phyloP scores from a whole-genome alignment of 2,888 invertebrate species.

The Hyposoter dolosus region DNA sequence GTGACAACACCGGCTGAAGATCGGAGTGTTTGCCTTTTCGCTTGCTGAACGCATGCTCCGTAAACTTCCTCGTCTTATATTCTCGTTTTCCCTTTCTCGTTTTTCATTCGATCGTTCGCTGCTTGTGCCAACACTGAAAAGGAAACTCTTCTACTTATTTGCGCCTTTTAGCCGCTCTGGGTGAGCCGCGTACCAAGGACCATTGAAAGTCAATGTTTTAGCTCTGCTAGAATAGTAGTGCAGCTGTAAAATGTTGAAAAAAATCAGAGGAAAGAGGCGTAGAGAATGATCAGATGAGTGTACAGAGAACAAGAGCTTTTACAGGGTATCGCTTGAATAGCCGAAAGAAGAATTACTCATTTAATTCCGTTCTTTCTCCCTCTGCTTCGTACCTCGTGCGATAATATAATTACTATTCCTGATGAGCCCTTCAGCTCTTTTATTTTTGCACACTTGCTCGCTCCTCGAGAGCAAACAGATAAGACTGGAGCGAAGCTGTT shows the following conservation, averaged over 20 bases:
- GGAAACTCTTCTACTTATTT: constrained; percentile 49
- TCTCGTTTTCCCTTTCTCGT: neutral
- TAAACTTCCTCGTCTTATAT: constrained; percentile 11
- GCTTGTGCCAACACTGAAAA: neutral
- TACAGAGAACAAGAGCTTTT: constrained; percentile 32
- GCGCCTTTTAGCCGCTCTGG: constrained; percentile 36
- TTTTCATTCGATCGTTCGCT: constrained; percentile 25
- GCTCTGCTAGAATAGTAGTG: constrained; percentile 46
- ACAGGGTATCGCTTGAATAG: constrained; percentile 52
- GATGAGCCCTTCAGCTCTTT: constrained; percentile 58
- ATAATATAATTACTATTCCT: constrained; percentile 68
- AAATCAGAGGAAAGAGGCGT: constrained; percentile 1
- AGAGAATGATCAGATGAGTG: constrained; percentile 17
- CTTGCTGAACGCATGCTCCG: neutral
- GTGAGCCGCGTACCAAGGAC: constrained; percentile 38
- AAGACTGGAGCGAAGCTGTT: constrained; percentile 8
- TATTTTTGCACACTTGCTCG: constrained; percentile 47
- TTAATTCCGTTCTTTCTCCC: constrained; percentile 30
- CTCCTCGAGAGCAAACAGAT: constrained; percentile 10
- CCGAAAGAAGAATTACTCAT: constrained; percentile 52
- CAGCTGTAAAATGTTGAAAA: constrained; percentile 38
- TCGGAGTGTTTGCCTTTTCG: neutral
- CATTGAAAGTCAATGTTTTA: constrained; percentile 63
- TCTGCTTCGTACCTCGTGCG: constrained; percentile 16
- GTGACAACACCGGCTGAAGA: neutral